Evolutionary conservation across 2,888 invertebrate genomes (phyloP), one percentile per base, ranked within the genome.

Genomic region (Eupithecia pulchellata): DNA sequence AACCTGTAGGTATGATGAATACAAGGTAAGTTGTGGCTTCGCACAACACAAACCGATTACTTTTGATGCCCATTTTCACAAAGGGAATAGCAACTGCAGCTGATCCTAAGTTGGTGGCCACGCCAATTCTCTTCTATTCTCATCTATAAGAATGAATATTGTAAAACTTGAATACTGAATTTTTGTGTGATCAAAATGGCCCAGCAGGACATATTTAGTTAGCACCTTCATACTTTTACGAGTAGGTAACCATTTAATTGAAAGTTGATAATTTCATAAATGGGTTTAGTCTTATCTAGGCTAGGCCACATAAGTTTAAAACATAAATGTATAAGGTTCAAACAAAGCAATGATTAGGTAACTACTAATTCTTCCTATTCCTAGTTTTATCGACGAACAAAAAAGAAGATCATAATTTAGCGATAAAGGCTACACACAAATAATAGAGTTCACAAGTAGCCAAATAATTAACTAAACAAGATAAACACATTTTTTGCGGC

Each of bases 391-490:
- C 17, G 17, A 57, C 17, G 17, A 57, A 57, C 57, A 42, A 47
- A 47, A 39, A 47, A 47, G 20, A 47, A 20, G n/a, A 29, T 29
- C 6, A 30, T 64, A 13, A 32, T 52, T 52, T 32, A 25, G 32
- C 52, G 32, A 32, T 42, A 63, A 63, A 27, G 25, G 27, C 27
- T 63, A 27, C 57, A 34, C 58, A 42, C 57, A 60, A 66, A 36
- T 67, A 71, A 61, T 34, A 64, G 9, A 64, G 60, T 67, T n/a
- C 42, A 8, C 20, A 47, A 47, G 20, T 60, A 60, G 32, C 32
- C 13, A 60, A 32, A 32, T 34, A 64, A 71, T 71, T 71, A 71
- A 42, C 25, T 25, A 47, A 70, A 64, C 64, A 47, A 71, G 71
- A 42, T 52, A 32, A 52, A 52, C 52, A 52, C 60, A 55, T 42